These are phyloP conservation scores for Drosophila aldrichi DNA, from an alignment of 2,888 invertebrate species.

Conservation along the genomic window DNA sequence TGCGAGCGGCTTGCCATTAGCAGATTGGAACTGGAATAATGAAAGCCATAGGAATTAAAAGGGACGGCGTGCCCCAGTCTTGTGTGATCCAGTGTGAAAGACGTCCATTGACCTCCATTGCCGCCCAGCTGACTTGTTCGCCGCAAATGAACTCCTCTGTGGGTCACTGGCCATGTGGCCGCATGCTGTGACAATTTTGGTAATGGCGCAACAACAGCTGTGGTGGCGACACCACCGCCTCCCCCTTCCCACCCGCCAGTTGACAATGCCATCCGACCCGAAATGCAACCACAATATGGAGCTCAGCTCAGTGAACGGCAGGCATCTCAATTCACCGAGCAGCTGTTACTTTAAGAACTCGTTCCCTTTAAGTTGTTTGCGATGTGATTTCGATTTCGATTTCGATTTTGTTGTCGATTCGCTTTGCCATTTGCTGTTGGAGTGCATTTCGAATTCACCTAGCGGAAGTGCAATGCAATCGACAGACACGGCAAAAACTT, in stretches of 20 bases:
- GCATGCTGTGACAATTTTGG: slow-evolving; percentile 73
- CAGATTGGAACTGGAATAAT: slow-evolving; percentile 64
- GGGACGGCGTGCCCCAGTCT: slow-evolving; percentile 14
- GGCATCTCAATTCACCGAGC: slow-evolving; percentile 23
- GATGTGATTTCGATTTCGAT: slow-evolving; percentile 40
- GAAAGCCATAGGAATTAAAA: slow-evolving; percentile 24
- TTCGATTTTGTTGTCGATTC: slow-evolving; percentile 48
- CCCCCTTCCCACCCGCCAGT: neutral
- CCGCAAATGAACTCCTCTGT: slow-evolving; percentile 8
- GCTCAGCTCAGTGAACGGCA: slow-evolving; percentile 58
- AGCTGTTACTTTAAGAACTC: slow-evolving; percentile 33
- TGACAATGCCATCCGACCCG: slow-evolving; percentile 55
- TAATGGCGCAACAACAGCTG: slow-evolving; percentile 53
- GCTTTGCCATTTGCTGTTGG: slow-evolving; percentile 51
- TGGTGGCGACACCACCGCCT: slow-evolving; percentile 31
- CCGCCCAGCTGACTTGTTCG: slow-evolving; percentile 18
- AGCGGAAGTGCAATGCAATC: slow-evolving; percentile 51
- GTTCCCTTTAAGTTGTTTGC: slow-evolving; percentile 37
- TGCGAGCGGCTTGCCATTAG: slow-evolving; percentile 58
- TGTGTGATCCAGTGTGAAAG: neutral
- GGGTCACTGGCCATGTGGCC: slow-evolving; percentile 36
- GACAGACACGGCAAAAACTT: slow-evolving; percentile 43
- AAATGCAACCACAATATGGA: slow-evolving; percentile 59
- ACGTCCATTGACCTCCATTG: slow-evolving; percentile 22
- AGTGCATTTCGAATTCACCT: slow-evolving; percentile 62